Evolutionary conservation across 2,113 vertebrate genomes (phyloP).

Genomic region (Sylvia atricapilla): DNA sequence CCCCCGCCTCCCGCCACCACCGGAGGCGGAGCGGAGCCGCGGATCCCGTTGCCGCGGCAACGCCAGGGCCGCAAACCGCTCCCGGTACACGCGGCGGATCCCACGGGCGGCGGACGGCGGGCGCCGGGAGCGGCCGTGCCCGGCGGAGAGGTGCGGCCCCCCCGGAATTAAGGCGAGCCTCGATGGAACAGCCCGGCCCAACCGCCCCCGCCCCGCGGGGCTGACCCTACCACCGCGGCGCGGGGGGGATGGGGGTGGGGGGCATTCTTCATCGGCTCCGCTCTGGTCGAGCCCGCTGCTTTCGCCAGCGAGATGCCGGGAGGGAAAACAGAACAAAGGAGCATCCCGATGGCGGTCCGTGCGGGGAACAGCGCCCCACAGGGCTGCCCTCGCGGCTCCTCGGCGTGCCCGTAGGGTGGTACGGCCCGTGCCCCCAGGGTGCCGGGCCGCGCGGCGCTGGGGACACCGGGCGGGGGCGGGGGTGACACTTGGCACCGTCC

Average conservation of each 20-base stretch:
- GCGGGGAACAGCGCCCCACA: not conserved
- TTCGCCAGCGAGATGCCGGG: not conserved
- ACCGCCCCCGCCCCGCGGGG: not conserved
- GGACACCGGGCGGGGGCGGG: not conserved
- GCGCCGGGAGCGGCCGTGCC: not conserved
- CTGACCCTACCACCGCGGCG: not conserved
- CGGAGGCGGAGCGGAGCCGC: not conserved
- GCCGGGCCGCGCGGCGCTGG: not conserved
- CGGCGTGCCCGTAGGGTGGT: not conserved
- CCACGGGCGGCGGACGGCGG: not conserved
- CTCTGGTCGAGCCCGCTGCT: not conserved
- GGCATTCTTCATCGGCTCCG: not conserved
- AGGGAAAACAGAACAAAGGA: not conserved
- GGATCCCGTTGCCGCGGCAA: not conserved
- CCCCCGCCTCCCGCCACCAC: not conserved
- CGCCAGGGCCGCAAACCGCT: constrained; percentile 34
- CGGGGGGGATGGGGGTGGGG: too few species aligned
- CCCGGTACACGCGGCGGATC: not conserved
- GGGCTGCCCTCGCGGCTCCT: not conserved
- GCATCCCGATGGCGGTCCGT: not conserved
- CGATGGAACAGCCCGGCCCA: not conserved
- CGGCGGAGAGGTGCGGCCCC: not conserved
- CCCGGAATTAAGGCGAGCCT: too few species aligned
- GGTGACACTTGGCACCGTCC: not conserved
- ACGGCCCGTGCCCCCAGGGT: not conserved